phyloP scores from a whole-genome alignment of 1,140 invertebrate genomes.

The Leptinotarsa texana region DNA sequence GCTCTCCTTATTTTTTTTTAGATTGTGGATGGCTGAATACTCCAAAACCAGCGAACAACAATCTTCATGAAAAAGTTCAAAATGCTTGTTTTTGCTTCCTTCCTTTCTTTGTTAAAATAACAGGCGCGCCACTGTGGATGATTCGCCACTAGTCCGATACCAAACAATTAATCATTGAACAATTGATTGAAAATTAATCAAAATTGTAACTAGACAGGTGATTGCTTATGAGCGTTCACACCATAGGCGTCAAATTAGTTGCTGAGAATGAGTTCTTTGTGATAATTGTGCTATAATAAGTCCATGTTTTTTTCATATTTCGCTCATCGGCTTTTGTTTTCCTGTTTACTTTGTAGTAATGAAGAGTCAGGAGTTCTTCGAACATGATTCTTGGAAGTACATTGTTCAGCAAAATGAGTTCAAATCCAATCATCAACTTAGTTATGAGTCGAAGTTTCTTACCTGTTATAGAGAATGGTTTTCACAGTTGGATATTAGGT shows the following conservation, averaged over 20 bases:
- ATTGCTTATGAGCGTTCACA: constrained; percentile 53
- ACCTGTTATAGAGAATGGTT: no score
- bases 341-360: constrained; percentile 24
- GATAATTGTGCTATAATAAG: constrained; percentile 34
- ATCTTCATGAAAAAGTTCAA: no score
- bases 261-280: constrained; percentile 35
- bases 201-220: constrained; percentile 57
- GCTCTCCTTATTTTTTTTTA: no score
- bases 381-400: neutral
- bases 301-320: constrained; percentile 15
- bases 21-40: no score
- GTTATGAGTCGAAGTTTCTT: neutral
- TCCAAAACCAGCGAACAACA: no score
- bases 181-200: constrained; percentile 58
- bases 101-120: no score
- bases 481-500: no score
- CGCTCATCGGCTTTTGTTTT: constrained; percentile 25
- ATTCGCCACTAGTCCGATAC: constrained; percentile 29
- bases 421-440: constrained; percentile 4
- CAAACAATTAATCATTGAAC: constrained; percentile 51
- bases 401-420: constrained; percentile 17
- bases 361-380: neutral
- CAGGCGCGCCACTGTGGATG: constrained; percentile 18
- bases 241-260: constrained; percentile 55
- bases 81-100: no score